Evolutionary conservation across 2,888 invertebrate genomes (phyloP), one percentile per base, ranked within the genome.

Genomic region (Nemurella pictetii): DNA sequence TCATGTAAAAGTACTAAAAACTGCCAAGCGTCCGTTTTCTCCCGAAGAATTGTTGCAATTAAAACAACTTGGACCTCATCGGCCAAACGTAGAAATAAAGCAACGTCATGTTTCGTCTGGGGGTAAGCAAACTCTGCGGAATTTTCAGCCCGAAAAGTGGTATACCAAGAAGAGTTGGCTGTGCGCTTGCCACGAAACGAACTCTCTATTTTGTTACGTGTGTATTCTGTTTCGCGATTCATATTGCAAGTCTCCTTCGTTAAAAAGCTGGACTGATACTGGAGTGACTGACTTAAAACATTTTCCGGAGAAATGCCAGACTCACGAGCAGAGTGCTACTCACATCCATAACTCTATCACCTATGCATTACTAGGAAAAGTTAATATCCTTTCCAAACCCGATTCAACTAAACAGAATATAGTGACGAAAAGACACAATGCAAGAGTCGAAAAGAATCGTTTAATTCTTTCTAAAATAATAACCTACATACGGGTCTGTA

Each of bases 401-500:
- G 83, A 87, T 73, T 83, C 74, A 81, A 87, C 86, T 15, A 87
- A 87, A 82, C 78, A 86, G 84, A 73, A 30, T 28, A 81, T 84
- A 77, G 87, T 87, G 9, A 9, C n/a, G n/a, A n/a, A 84, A 80
- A 84, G 86, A 73, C 84, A 87, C 75, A 88, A 87, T 55, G 85
- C 86, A 83, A 30, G 87, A 72, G 88, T 89, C 25, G 85, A 55
- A 20, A 7, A 55, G 20, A 55, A 55, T 55, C 55, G 55, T 20
- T 55, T 20, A 2, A 12, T 55, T 55, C 55, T 55, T 55, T 55
- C 87, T 0, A 88, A 87, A 87, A 87, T 89, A 81, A 89, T 89
- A 25, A 85, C 89, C 80, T 89, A 88, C 85, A 87, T 89, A 26
- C 87, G 88, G 83, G 89, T 89, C 87, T 89, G 88, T 87, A 88